These are phyloP conservation scores for Ditula angustiorana DNA, from an alignment of 2,888 invertebrate genomes.

Conservation along the genomic window DNA sequence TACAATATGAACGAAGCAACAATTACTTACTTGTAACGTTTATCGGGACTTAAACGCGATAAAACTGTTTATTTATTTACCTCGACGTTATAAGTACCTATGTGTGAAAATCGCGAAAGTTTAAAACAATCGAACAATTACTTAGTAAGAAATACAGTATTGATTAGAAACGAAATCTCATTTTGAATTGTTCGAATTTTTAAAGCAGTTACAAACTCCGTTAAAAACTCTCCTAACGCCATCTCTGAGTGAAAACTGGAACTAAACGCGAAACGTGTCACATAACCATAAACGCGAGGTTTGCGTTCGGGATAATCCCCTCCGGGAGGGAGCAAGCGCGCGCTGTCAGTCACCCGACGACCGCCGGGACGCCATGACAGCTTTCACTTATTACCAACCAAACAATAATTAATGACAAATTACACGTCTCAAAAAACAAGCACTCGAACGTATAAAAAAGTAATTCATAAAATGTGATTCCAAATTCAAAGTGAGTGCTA, in stretches of 20 bases:
- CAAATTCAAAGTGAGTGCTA: slow-evolving; percentile 26
- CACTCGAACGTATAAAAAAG: not conserved
- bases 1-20: too few species aligned
- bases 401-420: slow-evolving; percentile 4
- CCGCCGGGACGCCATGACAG: slow-evolving; percentile 26
- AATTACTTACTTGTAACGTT: too few species aligned
- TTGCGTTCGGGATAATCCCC: slow-evolving; percentile 8
- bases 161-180: too few species aligned
- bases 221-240: not conserved
- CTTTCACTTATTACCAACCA: slow-evolving; percentile 5
- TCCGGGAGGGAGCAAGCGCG: slow-evolving; percentile 8
- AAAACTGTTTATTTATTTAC: too few species aligned
- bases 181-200: too few species aligned
- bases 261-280: slow-evolving; percentile 4
- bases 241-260: not conserved
- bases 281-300: not conserved
- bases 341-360: slow-evolving; percentile 37
- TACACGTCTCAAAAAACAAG: not conserved
- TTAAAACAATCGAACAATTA: too few species aligned
- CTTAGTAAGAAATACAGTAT: too few species aligned
- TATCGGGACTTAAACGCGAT: too few species aligned
- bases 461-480: slow-evolving; percentile 29
- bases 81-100: too few species aligned
- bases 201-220: too few species aligned
- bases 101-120: too few species aligned